Percentiles rank a stretch among this genome's conserved stretches.
phyloP scores from a whole-genome alignment of 37 sponge, comb jelly and placozoan genomes.

The Axinella damicornis region DNA sequence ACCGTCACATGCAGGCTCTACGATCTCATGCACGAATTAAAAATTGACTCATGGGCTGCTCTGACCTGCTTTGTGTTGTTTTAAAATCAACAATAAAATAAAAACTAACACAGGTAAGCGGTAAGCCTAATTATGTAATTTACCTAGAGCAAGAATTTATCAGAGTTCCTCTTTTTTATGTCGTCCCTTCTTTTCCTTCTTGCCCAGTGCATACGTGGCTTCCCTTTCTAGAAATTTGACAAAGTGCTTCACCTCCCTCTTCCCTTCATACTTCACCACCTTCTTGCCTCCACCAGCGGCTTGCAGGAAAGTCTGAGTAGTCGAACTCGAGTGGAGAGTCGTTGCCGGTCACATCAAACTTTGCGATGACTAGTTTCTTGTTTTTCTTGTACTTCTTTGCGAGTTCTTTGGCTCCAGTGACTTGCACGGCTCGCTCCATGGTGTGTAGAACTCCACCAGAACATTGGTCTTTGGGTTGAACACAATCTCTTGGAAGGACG shows the following conservation, averaged over 20 bases:
- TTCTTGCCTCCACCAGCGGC: slow-evolving; percentile 20
- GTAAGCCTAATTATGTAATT: too few species aligned
- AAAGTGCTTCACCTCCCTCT: slow-evolving; percentile 57
- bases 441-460: slow-evolving; percentile 45
- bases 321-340: slow-evolving; percentile 45
- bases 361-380: slow-evolving; percentile 42
- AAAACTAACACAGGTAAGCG: too few species aligned
- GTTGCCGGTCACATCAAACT: slow-evolving; percentile 52
- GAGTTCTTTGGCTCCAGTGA: slow-evolving; percentile 11
- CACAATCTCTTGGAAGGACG: slow-evolving; percentile 76
- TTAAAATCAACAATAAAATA: too few species aligned
- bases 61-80: too few species aligned
- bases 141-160: neutral
- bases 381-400: slow-evolving; percentile 46
- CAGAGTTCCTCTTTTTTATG: neutral
- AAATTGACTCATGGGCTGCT: too few species aligned
- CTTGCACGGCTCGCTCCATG: slow-evolving; percentile 35
- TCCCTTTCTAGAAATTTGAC: neutral
- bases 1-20: too few species aligned
- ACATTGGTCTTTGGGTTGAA: slow-evolving; percentile 36
- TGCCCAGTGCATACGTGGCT: neutral
- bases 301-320: neutral
- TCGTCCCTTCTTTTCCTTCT: neutral
- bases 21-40: too few species aligned
- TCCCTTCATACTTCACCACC: slow-evolving; percentile 35